Evolutionary conservation across 2,113 vertebrate genomes (phyloP).

Genomic region (Vulpes ferrilata): DNA sequence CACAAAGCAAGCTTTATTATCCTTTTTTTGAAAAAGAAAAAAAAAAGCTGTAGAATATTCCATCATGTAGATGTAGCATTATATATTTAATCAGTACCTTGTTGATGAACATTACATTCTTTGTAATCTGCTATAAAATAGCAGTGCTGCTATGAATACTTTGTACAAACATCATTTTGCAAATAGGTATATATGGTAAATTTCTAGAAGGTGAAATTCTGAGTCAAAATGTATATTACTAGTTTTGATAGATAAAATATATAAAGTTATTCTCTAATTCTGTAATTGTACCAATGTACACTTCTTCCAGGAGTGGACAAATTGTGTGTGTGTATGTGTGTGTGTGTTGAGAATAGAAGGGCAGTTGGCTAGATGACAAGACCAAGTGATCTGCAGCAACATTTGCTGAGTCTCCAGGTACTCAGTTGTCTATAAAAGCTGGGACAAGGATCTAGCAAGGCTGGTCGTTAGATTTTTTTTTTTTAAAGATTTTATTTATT

Average conservation of each 20-base stretch:
- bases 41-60: background rate
- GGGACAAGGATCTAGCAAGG: background rate
- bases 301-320: background rate
- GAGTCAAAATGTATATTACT: background rate
- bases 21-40: background rate
- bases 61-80: background rate
- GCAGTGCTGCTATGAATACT: background rate
- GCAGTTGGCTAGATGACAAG: background rate
- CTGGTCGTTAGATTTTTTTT: background rate
- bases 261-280: background rate
- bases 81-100: background rate
- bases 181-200: background rate
- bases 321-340: background rate
- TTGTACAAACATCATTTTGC: background rate
- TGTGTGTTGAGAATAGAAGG: background rate
- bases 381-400: background rate
- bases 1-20: background rate
- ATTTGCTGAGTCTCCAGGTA: background rate
- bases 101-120: background rate
- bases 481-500: too few relatives aligned
- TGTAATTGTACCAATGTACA: background rate
- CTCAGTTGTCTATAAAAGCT: background rate
- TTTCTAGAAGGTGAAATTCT: slow-evolving; percentile 23
- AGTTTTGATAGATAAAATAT: background rate
- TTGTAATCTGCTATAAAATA: background rate